Conservation (phyloP, 2,113 vertebrate species). For the Myrmecophaga tridactyla region DNA sequence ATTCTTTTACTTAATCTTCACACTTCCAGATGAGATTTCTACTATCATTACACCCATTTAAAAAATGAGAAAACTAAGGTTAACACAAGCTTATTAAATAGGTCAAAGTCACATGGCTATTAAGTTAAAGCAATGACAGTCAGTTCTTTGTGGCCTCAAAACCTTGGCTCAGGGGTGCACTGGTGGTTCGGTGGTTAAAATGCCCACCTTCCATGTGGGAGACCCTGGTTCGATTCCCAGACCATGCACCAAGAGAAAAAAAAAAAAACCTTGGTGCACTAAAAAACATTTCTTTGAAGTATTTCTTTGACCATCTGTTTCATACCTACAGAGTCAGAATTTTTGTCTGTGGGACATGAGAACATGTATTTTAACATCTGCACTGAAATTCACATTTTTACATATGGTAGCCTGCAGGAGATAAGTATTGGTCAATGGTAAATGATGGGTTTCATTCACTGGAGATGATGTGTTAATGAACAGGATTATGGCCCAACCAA, state of each 20-base stretch:
- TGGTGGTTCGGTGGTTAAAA: too few species aligned
- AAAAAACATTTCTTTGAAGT: background rate
- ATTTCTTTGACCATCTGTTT: background rate
- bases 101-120: background rate
- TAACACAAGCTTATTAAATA: background rate
- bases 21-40: background rate
- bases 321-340: background rate
- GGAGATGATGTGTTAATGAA: background rate
- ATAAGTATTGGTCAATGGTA: background rate
- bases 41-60: background rate
- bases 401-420: background rate
- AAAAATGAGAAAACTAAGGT: background rate
- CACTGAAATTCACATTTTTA: background rate
- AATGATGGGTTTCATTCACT: background rate
- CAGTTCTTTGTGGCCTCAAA: background rate
- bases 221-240: too few species aligned
- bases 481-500: background rate
- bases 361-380: background rate
- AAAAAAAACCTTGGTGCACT: too few species aligned
- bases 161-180: too few species aligned
- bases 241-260: too few species aligned
- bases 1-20: background rate
- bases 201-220: too few species aligned
- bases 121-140: background rate
- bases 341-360: background rate